A percentile compares a stretch with the other conserved stretches of the same genome.
Evolutionary conservation across 2,888 invertebrate species (phyloP).

Genomic region (Pammene aurita): DNA sequence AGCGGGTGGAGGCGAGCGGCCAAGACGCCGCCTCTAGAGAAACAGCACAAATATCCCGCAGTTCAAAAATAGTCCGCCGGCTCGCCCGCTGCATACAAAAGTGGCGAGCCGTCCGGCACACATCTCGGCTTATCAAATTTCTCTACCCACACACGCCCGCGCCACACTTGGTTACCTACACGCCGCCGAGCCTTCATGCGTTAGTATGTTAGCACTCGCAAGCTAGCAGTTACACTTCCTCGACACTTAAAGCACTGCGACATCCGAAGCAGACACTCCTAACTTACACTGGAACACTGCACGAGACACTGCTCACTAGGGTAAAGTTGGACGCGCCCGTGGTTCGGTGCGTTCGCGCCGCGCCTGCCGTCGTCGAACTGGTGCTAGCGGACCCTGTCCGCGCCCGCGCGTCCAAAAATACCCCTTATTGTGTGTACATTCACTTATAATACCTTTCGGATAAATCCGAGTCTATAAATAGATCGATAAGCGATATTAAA

Average conservation of each 20-base stretch:
- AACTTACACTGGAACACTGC: slow-evolving; percentile 72
- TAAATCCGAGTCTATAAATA: slow-evolving; percentile 75
- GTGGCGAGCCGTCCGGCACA: slow-evolving; percentile 65
- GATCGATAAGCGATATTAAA: slow-evolving; percentile 51
- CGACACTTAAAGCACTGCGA: slow-evolving; percentile 54
- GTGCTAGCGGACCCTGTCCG: slow-evolving; percentile 57
- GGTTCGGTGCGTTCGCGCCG: slow-evolving; percentile 59
- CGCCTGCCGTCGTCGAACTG: slow-evolving; percentile 70
- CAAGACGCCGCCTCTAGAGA: slow-evolving; percentile 49
- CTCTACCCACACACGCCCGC: slow-evolving; percentile 73
- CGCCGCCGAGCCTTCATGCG: slow-evolving; percentile 58
- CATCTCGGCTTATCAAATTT: slow-evolving; percentile 81
- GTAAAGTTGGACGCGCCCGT: slow-evolving; percentile 49
- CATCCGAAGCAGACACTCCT: slow-evolving; percentile 70
- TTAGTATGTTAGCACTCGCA: slow-evolving; percentile 78
- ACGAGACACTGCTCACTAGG: slow-evolving; percentile 59
- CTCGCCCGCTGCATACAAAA: slow-evolving; percentile 77
- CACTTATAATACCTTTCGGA: slow-evolving; percentile 72
- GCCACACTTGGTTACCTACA: slow-evolving; percentile 50
- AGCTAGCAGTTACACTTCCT: slow-evolving; percentile 60
- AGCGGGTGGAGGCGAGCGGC: slow-evolving; percentile 50
- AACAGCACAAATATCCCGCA: slow-evolving; percentile 61
- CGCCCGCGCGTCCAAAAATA: slow-evolving; percentile 74
- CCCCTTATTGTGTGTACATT: slow-evolving; percentile 73
- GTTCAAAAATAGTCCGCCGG: slow-evolving; percentile 75